Evolutionary conservation across 37 sponge, comb jelly and placozoan species (phyloP).

Genomic region (Chondrilla cf. caribensis): DNA sequence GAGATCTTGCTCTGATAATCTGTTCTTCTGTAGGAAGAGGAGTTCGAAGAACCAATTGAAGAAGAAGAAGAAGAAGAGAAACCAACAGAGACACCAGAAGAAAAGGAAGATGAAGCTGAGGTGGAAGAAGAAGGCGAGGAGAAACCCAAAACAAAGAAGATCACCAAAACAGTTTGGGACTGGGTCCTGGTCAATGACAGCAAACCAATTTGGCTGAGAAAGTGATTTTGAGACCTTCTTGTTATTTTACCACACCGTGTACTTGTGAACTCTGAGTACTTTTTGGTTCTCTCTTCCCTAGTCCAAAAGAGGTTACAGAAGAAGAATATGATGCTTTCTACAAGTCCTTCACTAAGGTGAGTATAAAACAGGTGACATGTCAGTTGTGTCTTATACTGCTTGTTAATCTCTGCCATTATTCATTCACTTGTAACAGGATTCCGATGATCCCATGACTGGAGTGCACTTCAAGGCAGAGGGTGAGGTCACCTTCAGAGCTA

Average conservation of each 20-base stretch:
- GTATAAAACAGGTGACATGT: neutral
- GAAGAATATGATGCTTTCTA: slow-evolving; percentile 92
- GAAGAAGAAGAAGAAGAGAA: slow-evolving; percentile 40
- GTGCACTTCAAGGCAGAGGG: slow-evolving; percentile 98
- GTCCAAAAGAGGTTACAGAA: slow-evolving; percentile 91
- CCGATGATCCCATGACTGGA: slow-evolving; percentile 83
- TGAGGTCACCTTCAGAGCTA: slow-evolving; percentile 94
- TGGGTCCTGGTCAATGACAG: slow-evolving; percentile 95
- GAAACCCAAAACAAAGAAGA: slow-evolving; percentile 90
- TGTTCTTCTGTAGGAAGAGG: slow-evolving; percentile 31
- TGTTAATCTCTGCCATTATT: no score
- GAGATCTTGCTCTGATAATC: neutral
- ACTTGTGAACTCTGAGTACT: neutral
- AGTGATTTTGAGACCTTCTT: slow-evolving; percentile 12
- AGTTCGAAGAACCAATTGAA: slow-evolving; percentile 42
- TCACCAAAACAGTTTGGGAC: slow-evolving; percentile 95
- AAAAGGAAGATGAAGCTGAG: slow-evolving; percentile 59
- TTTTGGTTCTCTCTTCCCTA: neutral
- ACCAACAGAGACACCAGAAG: slow-evolving; percentile 50
- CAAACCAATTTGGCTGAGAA: slow-evolving; percentile 96
- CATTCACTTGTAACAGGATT: slow-evolving; percentile 36
- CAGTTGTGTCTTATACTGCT: no score
- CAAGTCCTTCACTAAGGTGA: slow-evolving; percentile 84
- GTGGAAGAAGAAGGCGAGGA: slow-evolving; percentile 76
- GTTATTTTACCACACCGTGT: neutral